Conservation (phyloP, 2,797 vertebrate genomes). For the Salarias fasciatus region DNA sequence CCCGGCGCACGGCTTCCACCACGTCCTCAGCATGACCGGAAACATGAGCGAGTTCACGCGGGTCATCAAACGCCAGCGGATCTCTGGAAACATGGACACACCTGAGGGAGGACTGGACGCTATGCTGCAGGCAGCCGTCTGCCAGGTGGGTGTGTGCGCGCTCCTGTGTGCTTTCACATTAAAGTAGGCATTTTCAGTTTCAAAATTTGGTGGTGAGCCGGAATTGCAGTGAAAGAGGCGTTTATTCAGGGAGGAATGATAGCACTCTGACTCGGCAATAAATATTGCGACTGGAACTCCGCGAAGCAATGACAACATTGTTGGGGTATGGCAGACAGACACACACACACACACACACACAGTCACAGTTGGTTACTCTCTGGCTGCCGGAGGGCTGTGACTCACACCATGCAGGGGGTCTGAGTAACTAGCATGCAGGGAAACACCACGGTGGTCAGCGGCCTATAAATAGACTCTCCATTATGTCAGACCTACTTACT, state of each 20-base stretch:
- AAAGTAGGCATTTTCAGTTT: slow-evolving; percentile 1
- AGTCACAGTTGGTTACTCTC: slow-evolving; percentile 38
- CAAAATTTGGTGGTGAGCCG: slow-evolving; percentile 26
- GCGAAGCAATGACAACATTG: slow-evolving; percentile 52
- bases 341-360: slow-evolving; percentile 20
- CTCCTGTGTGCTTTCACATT: background rate
- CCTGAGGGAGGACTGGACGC: slow-evolving; percentile 97
- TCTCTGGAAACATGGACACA: slow-evolving; percentile 97
- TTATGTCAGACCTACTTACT: slow-evolving; percentile 68
- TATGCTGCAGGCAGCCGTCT: slow-evolving; percentile 95
- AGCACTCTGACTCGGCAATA: slow-evolving; percentile 58
- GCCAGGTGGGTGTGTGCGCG: slow-evolving; percentile 84
- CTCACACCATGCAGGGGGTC: slow-evolving; percentile 49
- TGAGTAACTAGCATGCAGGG: slow-evolving; percentile 57
- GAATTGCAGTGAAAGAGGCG: slow-evolving; percentile 16
- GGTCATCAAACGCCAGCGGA: slow-evolving; percentile 91
- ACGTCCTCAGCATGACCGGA: slow-evolving; percentile 91
- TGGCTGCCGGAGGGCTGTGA: slow-evolving; percentile 61
- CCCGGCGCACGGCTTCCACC: slow-evolving; percentile 94
- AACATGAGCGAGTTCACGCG: slow-evolving; percentile 94
- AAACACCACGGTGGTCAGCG: slow-evolving; percentile 56
- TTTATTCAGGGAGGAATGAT: slow-evolving; percentile 41
- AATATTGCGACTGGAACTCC: slow-evolving; percentile 50
- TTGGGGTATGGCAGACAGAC: slow-evolving; percentile 48
- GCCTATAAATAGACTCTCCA: slow-evolving; percentile 73